Evolutionary conservation across 2,888 invertebrate species (phyloP), one percentile per base, ranked within the genome.

Genomic region (Rapana venosa): DNA sequence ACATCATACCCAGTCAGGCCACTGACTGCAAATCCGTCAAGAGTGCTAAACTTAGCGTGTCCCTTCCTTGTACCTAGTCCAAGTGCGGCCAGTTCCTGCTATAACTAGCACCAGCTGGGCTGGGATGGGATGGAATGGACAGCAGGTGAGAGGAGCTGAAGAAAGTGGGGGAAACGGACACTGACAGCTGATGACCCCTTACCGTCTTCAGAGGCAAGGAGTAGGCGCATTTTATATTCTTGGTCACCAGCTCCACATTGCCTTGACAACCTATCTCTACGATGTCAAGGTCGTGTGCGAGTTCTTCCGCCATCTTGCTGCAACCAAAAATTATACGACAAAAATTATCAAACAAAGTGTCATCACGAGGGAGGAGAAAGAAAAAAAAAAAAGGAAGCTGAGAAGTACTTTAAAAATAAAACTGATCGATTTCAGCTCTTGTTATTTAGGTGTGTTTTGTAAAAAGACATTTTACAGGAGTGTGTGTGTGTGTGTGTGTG

Each of bases 191-290:
- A 77, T 5, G 32, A 32, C 32, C 17, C 22, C 90, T 87, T 83
- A 90, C 90, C 26, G 91, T 91, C 56, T 91, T 91, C 22, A 87
- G 61, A 13, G 90, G 89, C 74, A 89, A 70, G 36, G 81, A 58
- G 47, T 83, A 89, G 86, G 87, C 77, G 47, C 17, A 88, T 66
- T 77, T 88, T 88, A 83, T 90, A 90, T 90, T 88, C 81, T 84
- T 88, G 26, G 92, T 93, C 30, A 94, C 91, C 32, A 93, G 90
- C 87, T 93, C 93, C 35, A 93, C 81, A 22, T 91, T 90, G 6
- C 93, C 93, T 91, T 91, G 85, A 32, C 92, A 90, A 13, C 94
- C 94, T 61, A 92, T 91, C 84, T 94, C 93, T n/a, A 93, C 90
- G 56, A 94, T 79, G 61, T 91, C 91, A 88, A 93, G 90, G 26